Base-by-base conservation (phyloP, 2,113 vertebrate genomes). In the Piaya cayana region DNA sequence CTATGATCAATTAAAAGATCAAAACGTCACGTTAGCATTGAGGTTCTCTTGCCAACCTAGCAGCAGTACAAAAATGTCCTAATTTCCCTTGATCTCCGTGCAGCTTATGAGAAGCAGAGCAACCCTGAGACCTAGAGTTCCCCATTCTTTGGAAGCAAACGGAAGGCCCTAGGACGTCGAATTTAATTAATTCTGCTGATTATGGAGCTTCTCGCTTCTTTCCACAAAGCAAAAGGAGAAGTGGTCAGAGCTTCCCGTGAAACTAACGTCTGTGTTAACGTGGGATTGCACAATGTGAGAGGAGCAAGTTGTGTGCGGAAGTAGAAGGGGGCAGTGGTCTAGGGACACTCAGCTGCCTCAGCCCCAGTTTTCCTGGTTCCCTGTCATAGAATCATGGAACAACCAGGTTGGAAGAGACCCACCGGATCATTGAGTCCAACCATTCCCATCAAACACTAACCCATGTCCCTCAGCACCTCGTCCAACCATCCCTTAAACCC, bases 201-300 rank as follows among this genome's bases (percentile, higher is more conserved):
- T 32, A 68, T 12, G n/a, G 81, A 67, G 27, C 27, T 71, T 16
- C 47, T 75, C 1, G 0, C 11, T 70, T 65, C 37, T 70, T 62
- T 36, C 71, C 25, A 5, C 14, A 36, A 30, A 82, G 65, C 25
- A 53, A 70, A 64, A 62, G 22, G 37, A 82, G 37, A 86, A 83
- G 23, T 4, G 21, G 34, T 30, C 47, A 12, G 58, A 49, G 47
- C 0, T 37, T 19, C 1, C 49, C 6, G 0, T 19, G 23, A 36
- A 59, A 58, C 22, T 26, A 9, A 59, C 12, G 45, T 1, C 62
- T 53, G 0, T 16, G n/a, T 56, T 43, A n/a, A 12, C 1, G 8
- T 8, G 36, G 83, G 32, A 36, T 39, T 64, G 26, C 75, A 43
- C 21, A 2, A 2, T 0, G 20, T 19, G 43, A 62, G 88, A 17